These are phyloP conservation scores for Escarpia spicata DNA, from an alignment of 2,888 invertebrate species.

Conservation along the genomic window DNA sequence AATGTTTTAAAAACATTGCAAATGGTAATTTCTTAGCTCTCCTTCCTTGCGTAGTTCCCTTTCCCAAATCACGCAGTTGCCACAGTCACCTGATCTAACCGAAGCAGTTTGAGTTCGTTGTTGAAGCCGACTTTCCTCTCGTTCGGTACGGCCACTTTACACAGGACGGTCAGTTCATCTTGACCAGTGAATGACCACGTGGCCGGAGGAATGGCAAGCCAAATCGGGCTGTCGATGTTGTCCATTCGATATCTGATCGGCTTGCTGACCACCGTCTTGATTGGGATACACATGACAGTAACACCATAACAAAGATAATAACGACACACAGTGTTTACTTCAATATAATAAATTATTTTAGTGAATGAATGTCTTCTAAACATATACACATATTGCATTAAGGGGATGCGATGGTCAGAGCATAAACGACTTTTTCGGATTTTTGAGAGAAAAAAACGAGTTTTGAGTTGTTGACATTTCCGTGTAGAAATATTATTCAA, in stretches of 20 bases:
- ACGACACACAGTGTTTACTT: too few species aligned
- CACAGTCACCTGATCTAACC: background rate
- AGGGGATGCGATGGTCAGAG: too few species aligned
- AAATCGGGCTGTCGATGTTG: constrained; percentile 37
- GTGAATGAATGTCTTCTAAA: too few species aligned
- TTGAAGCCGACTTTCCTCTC: constrained; percentile 17
- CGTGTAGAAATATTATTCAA: too few species aligned
- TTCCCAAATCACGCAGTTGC: background rate
- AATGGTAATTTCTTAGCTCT: too few species aligned
- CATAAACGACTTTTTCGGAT: too few species aligned
- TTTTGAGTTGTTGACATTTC: too few species aligned
- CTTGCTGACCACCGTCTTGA: constrained; percentile 18
- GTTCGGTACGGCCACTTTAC: background rate
- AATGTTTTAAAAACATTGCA: too few species aligned
- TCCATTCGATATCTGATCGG: constrained; percentile 14
- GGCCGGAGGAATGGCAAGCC: constrained; percentile 35
- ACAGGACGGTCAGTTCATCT: background rate
- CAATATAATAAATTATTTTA: too few species aligned
- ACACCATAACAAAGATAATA: background rate
- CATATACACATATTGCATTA: too few species aligned
- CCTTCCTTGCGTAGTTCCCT: background rate
- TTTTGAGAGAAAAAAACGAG: too few species aligned
- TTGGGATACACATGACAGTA: background rate
- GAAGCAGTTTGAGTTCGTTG: background rate
- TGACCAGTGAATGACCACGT: background rate